A percentile compares a stretch with the other conserved stretches of the same genome.
These are phyloP conservation scores for Caenorhabditis japonica DNA, from an alignment of 2,888 invertebrate genomes.

Conservation along the genomic window DNA sequence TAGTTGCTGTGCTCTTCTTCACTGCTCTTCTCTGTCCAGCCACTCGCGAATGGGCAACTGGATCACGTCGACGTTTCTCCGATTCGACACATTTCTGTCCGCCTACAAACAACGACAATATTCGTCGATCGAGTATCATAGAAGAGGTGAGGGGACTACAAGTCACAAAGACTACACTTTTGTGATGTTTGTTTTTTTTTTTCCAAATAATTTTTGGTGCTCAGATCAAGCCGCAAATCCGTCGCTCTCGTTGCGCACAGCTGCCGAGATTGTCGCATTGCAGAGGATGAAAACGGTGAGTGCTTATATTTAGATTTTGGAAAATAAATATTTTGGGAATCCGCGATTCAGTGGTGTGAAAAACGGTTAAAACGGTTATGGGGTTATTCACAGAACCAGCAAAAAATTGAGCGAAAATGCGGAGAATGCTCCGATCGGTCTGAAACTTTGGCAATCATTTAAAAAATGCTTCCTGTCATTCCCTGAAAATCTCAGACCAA, in stretches of 20 bases:
- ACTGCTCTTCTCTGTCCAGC: too few species aligned
- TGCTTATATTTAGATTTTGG: too few species aligned
- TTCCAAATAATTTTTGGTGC: not conserved
- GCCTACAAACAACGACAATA: slow-evolving; percentile 7
- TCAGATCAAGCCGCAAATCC: slow-evolving; percentile 14
- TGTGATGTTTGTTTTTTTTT: too few species aligned
- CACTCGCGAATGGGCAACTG: slow-evolving; percentile 52
- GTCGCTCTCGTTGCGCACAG: slow-evolving; percentile 18
- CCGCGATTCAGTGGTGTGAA: too few species aligned
- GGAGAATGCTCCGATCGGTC: too few species aligned
- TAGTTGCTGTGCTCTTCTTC: not conserved
- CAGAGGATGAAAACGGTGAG: slow-evolving; percentile 39
- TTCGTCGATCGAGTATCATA: slow-evolving; percentile 13
- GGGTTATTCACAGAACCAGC: too few species aligned
- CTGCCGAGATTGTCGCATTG: slow-evolving; percentile 40
- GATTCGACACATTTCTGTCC: slow-evolving; percentile 38
- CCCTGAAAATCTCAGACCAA: too few species aligned
- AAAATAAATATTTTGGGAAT: too few species aligned
- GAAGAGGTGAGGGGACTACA: slow-evolving; percentile 6
- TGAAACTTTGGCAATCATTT: too few species aligned
- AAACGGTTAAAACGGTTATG: too few species aligned
- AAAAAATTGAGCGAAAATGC: too few species aligned
- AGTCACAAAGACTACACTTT: slow-evolving; percentile 1
- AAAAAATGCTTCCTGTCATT: too few species aligned
- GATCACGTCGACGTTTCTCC: slow-evolving; percentile 46